phyloP scores from a whole-genome alignment of 2,797 vertebrate genomes.

The Hippopotamyrus pictus region DNA sequence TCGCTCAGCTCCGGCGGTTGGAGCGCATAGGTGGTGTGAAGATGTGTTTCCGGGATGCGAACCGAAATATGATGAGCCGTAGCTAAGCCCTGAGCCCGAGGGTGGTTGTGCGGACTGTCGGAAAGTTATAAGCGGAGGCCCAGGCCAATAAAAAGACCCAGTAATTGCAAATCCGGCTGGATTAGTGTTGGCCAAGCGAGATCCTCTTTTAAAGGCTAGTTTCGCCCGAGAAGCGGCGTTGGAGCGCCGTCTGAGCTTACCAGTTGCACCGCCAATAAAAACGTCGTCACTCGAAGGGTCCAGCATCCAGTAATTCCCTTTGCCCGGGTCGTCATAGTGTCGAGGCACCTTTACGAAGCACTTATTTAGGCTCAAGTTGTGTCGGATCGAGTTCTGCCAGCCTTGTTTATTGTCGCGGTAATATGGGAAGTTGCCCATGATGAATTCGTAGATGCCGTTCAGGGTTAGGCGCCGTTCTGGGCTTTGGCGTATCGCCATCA shows the following conservation, averaged over 20 bases:
- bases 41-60: conserved; percentile 47
- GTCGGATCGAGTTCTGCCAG: conserved; percentile 74
- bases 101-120: conserved; percentile 48
- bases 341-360: conserved; percentile 72
- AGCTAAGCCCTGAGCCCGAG: conserved; percentile 30
- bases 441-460: conserved; percentile 72
- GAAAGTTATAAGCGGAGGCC: conserved; percentile 54
- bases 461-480: conserved; percentile 62
- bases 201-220: conserved; percentile 51
- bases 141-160: conserved; percentile 66
- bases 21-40: conserved; percentile 37
- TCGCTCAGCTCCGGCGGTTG: conserved; percentile 40
- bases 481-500: conserved; percentile 75
- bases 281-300: conserved; percentile 73
- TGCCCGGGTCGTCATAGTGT: conserved; percentile 70
- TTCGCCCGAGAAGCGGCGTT: conserved; percentile 47
- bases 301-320: conserved; percentile 75
- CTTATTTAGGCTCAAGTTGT: conserved; percentile 75
- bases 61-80: conserved; percentile 33
- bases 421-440: conserved; percentile 68
- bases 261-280: conserved; percentile 66
- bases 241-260: conserved; percentile 63
- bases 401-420: conserved; percentile 68
- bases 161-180: conserved; percentile 53
- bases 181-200: conserved; percentile 44